Conservation (phyloP, 2,888 invertebrate genomes). For the Enchytraeus crypticus region DNA sequence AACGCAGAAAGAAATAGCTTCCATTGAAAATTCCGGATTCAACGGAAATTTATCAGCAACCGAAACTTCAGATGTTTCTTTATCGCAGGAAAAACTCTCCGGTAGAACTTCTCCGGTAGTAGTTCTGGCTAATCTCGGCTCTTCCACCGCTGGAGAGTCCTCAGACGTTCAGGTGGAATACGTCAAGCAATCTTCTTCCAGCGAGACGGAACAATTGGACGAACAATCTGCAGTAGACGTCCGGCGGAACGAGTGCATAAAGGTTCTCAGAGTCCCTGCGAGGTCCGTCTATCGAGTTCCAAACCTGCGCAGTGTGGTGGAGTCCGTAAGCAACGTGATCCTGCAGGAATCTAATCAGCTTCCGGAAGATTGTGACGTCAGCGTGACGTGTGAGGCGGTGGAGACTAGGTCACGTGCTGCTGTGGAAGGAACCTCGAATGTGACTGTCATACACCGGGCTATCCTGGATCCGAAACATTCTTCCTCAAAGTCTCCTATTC, state of each 20-base stretch:
- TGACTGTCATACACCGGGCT: conserved; percentile 1
- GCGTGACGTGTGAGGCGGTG: conserved; percentile 4
- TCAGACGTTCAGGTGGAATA: neutral
- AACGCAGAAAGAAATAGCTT: neutral
- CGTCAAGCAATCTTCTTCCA: neutral
- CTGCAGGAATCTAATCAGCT: neutral
- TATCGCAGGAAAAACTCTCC: neutral
- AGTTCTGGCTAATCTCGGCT: neutral
- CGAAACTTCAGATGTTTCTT: neutral
- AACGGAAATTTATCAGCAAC: too few species aligned
- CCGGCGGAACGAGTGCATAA: neutral
- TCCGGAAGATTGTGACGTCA: neutral
- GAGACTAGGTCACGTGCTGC: neutral
- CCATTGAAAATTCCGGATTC: neutral
- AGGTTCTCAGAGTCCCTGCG: conserved; percentile 1
- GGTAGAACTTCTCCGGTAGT: neutral
- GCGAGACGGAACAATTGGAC: neutral
- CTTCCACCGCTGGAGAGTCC: neutral
- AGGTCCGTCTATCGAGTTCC: neutral
- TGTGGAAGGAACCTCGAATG: neutral
- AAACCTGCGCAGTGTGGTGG: neutral
- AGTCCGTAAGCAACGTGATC: neutral
- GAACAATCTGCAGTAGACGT: neutral
- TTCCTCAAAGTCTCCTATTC: too few species aligned
- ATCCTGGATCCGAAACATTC: too few species aligned